These are phyloP conservation scores for Urechis unicinctus DNA, from an alignment of 2,888 invertebrate genomes.

Conservation along the genomic window DNA sequence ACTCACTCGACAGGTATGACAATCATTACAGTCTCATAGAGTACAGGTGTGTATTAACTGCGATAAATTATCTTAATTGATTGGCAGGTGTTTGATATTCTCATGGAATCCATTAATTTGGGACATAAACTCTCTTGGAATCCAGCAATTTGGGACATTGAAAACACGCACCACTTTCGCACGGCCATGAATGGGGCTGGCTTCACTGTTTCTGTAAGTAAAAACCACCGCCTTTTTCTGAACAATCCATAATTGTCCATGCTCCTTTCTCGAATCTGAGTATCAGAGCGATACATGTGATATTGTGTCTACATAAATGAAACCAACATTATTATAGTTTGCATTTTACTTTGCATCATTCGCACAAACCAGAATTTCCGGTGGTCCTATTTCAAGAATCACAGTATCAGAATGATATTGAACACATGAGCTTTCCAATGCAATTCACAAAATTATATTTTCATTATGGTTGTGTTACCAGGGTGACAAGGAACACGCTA, in stretches of 20 bases:
- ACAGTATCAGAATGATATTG: too few species aligned
- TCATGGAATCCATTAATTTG: conserved; percentile 62
- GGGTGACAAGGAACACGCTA: conserved; percentile 76
- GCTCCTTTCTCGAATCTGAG: neutral
- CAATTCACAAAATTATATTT: neutral
- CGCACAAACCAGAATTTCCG: too few species aligned
- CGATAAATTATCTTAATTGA: too few species aligned
- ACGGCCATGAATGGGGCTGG: conserved; percentile 67
- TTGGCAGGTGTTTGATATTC: conserved; percentile 53
- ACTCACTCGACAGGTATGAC: too few species aligned
- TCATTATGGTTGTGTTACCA: conserved; percentile 18
- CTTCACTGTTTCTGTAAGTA: conserved; percentile 61
- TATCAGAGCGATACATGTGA: too few species aligned
- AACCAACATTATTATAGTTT: too few species aligned
- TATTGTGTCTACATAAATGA: neutral
- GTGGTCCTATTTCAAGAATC: too few species aligned
- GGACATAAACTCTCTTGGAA: conserved; percentile 64
- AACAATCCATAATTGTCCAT: neutral
- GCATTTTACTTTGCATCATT: too few species aligned
- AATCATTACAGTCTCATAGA: too few species aligned
- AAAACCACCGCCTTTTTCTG: neutral
- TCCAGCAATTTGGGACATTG: too few species aligned
- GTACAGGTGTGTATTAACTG: too few species aligned
- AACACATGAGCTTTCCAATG: neutral
- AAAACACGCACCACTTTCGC: conserved; percentile 71